Evolutionary conservation across 2,888 invertebrate genomes (phyloP).

Genomic region (Protula sp.): DNA sequence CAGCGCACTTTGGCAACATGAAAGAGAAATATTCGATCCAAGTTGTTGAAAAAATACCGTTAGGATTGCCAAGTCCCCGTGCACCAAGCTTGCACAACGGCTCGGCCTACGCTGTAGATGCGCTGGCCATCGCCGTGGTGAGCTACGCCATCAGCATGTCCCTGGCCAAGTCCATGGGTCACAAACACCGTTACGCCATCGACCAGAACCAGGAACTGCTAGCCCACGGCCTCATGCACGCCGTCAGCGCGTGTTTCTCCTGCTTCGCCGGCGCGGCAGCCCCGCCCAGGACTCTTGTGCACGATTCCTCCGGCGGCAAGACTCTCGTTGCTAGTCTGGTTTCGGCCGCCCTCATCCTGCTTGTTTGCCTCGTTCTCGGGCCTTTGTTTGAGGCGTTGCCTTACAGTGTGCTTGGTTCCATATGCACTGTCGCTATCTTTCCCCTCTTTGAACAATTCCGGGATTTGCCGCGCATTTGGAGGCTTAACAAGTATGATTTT

Average conservation of each 20-base stretch:
- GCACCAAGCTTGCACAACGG: slow-evolving; percentile 36
- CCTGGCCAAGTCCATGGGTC: slow-evolving; percentile 27
- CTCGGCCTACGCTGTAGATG: slow-evolving; percentile 31
- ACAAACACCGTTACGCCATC: slow-evolving; percentile 24
- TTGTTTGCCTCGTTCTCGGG: too few species aligned
- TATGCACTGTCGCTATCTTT: slow-evolving; percentile 54
- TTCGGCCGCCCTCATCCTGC: too few species aligned
- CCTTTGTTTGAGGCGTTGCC: slow-evolving; percentile 37
- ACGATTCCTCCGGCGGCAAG: slow-evolving; percentile 42
- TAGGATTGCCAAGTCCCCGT: slow-evolving; percentile 36
- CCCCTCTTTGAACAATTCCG: slow-evolving; percentile 62
- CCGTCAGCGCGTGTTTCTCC: slow-evolving; percentile 49
- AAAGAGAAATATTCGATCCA: too few species aligned
- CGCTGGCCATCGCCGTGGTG: slow-evolving; percentile 24
- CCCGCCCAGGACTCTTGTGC: slow-evolving; percentile 47
- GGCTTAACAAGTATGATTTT: slow-evolving; percentile 72
- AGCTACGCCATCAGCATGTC: slow-evolving; percentile 26
- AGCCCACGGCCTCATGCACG: slow-evolving; percentile 53
- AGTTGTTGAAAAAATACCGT: slow-evolving; percentile 34
- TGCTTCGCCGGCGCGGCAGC: slow-evolving; percentile 55
- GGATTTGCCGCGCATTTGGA: slow-evolving; percentile 66
- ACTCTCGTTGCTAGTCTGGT: slow-evolving; percentile 10
- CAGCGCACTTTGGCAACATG: slow-evolving; percentile 36
- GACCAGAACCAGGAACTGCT: slow-evolving; percentile 44
- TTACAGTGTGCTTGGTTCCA: slow-evolving; percentile 50